Evolutionary conservation across 2,797 vertebrate genomes (phyloP).

Genomic region (Psittacula derbiana): DNA sequence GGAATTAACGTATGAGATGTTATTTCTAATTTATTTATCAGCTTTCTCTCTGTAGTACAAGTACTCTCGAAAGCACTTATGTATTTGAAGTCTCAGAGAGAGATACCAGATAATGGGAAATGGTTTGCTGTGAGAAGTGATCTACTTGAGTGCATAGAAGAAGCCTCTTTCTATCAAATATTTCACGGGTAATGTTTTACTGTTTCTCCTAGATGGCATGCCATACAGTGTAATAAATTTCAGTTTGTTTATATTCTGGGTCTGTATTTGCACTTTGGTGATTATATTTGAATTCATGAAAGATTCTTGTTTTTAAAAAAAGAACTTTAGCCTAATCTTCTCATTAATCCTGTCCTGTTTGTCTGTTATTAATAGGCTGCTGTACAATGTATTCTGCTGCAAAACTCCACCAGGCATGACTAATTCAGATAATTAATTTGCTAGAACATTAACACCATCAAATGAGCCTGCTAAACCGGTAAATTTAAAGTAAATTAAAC

Average conservation of each 20-base stretch:
- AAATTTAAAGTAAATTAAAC: slow-evolving; percentile 94
- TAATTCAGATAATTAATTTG: slow-evolving; percentile 99
- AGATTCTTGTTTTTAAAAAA: slow-evolving; percentile 68
- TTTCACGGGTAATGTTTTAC: slow-evolving; percentile 76
- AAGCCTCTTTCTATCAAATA: slow-evolving; percentile 66
- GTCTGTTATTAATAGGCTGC: slow-evolving; percentile 94
- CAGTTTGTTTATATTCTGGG: slow-evolving; percentile 78
- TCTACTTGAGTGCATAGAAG: slow-evolving; percentile 55
- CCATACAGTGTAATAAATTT: slow-evolving; percentile 77
- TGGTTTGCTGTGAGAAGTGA: slow-evolving; percentile 58
- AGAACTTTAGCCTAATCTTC: slow-evolving; percentile 77
- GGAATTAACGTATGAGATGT: slow-evolving; percentile 66
- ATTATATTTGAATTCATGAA: slow-evolving; percentile 79
- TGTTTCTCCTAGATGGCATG: slow-evolving; percentile 76
- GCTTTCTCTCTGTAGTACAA: slow-evolving; percentile 17
- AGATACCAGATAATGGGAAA: slow-evolving; percentile 58
- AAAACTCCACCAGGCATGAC: slow-evolving; percentile 94
- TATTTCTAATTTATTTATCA: slow-evolving; percentile 64
- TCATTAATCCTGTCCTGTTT: slow-evolving; percentile 93
- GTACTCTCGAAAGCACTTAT: slow-evolving; percentile 54
- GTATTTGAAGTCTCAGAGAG: slow-evolving; percentile 37
- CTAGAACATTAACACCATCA: slow-evolving; percentile 96
- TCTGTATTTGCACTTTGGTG: slow-evolving; percentile 78
- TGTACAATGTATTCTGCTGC: slow-evolving; percentile 84
- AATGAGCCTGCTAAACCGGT: slow-evolving; percentile 92